Evolutionary conservation across 2,888 invertebrate genomes (phyloP), one percentile per base, ranked within the genome.

Genomic region (Chromoteleia sp.): DNA sequence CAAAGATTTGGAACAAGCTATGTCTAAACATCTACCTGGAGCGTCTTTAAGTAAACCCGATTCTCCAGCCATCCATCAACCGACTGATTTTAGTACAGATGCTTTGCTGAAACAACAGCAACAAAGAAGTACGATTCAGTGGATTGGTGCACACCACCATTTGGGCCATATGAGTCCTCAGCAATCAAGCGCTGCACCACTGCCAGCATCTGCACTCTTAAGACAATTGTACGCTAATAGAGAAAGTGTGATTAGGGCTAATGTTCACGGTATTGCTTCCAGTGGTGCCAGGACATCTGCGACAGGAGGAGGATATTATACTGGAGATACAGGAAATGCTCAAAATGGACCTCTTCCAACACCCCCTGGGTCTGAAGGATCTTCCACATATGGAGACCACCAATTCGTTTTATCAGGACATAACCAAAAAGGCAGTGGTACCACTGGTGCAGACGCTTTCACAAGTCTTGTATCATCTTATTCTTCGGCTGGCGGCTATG

Each of bases 231-330:
- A 98, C 90, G 91, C 90, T 0, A 98, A 97, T 89, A 94, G 98
- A 48, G 98, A 98, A 92, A 98, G 98, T 89, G 98, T 98, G 10
- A 98, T 98, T 85, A 94, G 98, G 30, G 98, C 98, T 29, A 98
- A 97, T 86, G 97, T 95, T 5, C 94, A 94, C 52, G 94, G 94
- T 2, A 93, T 93, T 70, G 93, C 93, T 2, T 92, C 93, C 74
- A 87, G 89, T 80, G 92, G 93, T 88, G 41, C 70, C 1, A 86
- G 91, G 7, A 86, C 90, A 2, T 84, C 90, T 0, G 87, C 91
- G 0, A 85, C 88, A 0, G 88, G 88, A 10, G 88, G 88, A 1
- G 88, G 87, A 6, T 92, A 91, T 74, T 92, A 92, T 76, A 80
- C 88, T 30, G 84, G 85, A 3, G 86, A 86, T n/a, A 74, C 88